phyloP scores from a whole-genome alignment of 2,888 invertebrate genomes.

The Gastracanthus pulcherrimus region DNA sequence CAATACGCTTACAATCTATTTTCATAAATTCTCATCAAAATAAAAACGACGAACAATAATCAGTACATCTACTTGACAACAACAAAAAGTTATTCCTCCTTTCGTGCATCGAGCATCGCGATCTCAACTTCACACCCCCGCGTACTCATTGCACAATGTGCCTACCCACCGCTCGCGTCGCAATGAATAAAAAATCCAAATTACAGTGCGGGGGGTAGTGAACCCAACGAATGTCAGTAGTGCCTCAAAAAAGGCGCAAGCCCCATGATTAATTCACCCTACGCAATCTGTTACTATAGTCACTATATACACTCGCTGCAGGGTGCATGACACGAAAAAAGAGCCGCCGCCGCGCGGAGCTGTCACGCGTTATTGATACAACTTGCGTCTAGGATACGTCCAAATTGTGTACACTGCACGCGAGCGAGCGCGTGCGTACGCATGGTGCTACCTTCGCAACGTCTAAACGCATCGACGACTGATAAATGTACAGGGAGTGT shows the following conservation, averaged over 20 bases:
- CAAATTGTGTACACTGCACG: conserved; percentile 41
- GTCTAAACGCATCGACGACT: neutral
- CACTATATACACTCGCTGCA: neutral
- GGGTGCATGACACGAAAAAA: conserved; percentile 29
- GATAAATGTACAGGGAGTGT: neutral
- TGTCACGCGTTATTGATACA: conserved; percentile 58
- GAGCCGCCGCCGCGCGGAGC: neutral
- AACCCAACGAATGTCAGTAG: neutral
- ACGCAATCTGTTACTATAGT: conserved; percentile 26
- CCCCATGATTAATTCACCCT: conserved; percentile 49
- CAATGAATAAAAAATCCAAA: conserved; percentile 29
- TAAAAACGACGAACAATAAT: no score
- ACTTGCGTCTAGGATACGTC: conserved; percentile 58
- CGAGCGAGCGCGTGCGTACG: neutral
- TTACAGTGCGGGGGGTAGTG: neutral
- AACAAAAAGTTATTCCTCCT: no score
- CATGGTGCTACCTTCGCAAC: neutral
- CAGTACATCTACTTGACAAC: no score
- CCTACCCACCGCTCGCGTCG: neutral
- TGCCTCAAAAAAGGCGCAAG: conserved; percentile 3
- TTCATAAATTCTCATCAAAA: no score
- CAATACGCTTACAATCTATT: no score
- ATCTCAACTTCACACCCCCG: neutral
- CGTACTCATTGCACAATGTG: neutral
- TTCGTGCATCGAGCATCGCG: no score